Percentiles rank a stretch among this genome's conserved stretches.
Evolutionary conservation across 2,888 invertebrate species (phyloP).

Genomic region (Tinea pellionella): DNA sequence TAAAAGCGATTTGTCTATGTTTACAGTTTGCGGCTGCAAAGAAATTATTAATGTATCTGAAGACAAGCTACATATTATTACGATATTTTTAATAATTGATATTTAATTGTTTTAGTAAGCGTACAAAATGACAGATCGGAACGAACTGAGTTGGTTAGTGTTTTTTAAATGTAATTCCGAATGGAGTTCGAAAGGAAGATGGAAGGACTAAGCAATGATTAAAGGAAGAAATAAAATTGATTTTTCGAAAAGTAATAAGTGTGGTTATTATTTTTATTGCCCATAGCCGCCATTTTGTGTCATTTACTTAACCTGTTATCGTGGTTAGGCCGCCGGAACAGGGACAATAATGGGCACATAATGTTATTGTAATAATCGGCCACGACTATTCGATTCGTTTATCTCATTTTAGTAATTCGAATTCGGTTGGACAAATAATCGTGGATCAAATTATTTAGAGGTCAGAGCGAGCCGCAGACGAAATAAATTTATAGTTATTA

Average conservation of each 20-base stretch:
- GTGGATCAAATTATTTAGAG: constrained; percentile 11
- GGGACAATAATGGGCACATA: constrained; percentile 30
- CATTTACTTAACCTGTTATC: constrained; percentile 59
- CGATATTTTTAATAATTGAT: no score
- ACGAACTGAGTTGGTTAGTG: not conserved
- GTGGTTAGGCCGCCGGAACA: constrained; percentile 33
- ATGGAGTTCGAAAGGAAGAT: not conserved
- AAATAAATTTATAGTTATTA: not conserved
- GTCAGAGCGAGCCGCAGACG: not conserved
- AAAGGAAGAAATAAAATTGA: constrained; percentile 44
- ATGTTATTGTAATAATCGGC: constrained; percentile 44
- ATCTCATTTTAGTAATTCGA: constrained; percentile 36
- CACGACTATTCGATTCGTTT: constrained; percentile 43
- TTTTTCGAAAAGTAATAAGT: constrained; percentile 40
- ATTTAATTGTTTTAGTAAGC: no score
- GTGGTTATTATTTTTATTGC: constrained; percentile 43
- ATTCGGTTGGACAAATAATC: constrained; percentile 26
- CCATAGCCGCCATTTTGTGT: constrained; percentile 45
- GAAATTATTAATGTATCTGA: no score
- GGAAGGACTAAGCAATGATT: not conserved
- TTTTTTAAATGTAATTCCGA: no score
- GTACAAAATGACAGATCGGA: not conserved
- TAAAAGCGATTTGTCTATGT: no score
- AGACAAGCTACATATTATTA: no score
- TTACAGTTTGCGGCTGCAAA: no score